These are phyloP conservation scores for Lamprotornis superbus DNA, from an alignment of 2,113 vertebrate genomes.

Conservation along the genomic window DNA sequence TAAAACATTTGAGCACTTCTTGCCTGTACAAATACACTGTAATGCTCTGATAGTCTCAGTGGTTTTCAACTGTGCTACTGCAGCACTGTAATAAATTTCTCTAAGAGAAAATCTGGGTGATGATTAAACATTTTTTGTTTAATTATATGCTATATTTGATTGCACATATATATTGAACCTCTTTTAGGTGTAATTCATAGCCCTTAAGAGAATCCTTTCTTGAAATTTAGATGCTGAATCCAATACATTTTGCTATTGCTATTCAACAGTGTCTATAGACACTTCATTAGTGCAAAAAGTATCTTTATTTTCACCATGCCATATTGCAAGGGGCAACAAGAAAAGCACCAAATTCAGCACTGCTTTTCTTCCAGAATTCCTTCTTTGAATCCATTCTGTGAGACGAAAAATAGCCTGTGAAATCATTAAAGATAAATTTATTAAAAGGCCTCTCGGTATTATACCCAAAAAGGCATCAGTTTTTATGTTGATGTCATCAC, in stretches of 20 bases:
- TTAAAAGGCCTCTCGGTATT: not conserved
- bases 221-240: not conserved
- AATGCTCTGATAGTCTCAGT: not conserved
- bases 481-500: not conserved
- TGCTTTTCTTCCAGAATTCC: not conserved
- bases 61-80: not conserved
- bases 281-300: not conserved
- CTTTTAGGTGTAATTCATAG: not conserved
- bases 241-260: not conserved
- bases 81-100: not conserved
- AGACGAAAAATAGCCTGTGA: not conserved
- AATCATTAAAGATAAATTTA: not conserved
- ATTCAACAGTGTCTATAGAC: not conserved
- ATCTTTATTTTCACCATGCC: not conserved
- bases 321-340: not conserved
- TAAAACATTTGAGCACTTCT: constrained; percentile 21
- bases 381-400: not conserved
- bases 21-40: not conserved
- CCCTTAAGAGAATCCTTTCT: not conserved
- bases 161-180: not conserved
- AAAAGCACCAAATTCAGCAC: not conserved
- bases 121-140: constrained; percentile 2
- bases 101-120: constrained; percentile 3
- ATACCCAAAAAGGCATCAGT: not conserved
- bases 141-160: constrained; percentile 38